These are phyloP conservation scores for Pyralis farinalis DNA, from an alignment of 2,888 invertebrate genomes.

Conservation along the genomic window DNA sequence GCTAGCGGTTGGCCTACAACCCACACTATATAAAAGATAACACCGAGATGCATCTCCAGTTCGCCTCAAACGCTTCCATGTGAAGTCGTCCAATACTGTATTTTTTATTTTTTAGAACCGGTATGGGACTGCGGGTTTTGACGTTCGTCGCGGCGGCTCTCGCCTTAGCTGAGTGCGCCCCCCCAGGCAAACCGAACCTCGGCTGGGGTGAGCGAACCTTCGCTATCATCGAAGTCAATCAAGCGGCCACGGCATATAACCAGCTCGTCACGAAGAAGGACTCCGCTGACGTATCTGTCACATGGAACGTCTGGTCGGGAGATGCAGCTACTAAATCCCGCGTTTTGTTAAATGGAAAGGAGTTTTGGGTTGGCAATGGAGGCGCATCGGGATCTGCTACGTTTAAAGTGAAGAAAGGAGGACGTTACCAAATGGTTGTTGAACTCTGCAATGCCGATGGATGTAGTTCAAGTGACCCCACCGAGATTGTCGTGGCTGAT, in stretches of 20 bases:
- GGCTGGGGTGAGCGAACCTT: slow-evolving; percentile 75
- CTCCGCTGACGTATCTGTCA: slow-evolving; percentile 67
- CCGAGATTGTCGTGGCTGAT: slow-evolving; percentile 69
- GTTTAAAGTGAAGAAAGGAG: slow-evolving; percentile 70
- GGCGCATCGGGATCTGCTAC: slow-evolving; percentile 55
- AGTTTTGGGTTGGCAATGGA: slow-evolving; percentile 59
- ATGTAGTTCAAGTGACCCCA: slow-evolving; percentile 60
- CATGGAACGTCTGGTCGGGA: slow-evolving; percentile 74
- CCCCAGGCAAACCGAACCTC: slow-evolving; percentile 64
- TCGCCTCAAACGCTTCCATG: slow-evolving; percentile 49
- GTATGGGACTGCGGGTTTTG: slow-evolving; percentile 54
- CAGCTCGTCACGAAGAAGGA: slow-evolving; percentile 64
- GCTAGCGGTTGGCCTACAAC: slow-evolving; percentile 77
- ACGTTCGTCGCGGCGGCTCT: slow-evolving; percentile 46
- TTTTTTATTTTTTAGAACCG: slow-evolving; percentile 56
- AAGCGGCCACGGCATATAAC: slow-evolving; percentile 74
- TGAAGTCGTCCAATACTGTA: slow-evolving; percentile 40
- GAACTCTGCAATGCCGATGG: slow-evolving; percentile 69
- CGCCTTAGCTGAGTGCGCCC: slow-evolving; percentile 45
- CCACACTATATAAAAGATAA: slow-evolving; percentile 69
- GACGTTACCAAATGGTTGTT: slow-evolving; percentile 65
- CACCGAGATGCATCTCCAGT: slow-evolving; percentile 58
- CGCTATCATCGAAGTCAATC: slow-evolving; percentile 71
- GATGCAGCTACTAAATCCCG: slow-evolving; percentile 59
- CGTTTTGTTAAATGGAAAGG: slow-evolving; percentile 56